A percentile compares a stretch with the other conserved stretches of the same genome.
Evolutionary conservation across 1,140 invertebrate species (phyloP).

Genomic region (Trichonephila clavata): DNA sequence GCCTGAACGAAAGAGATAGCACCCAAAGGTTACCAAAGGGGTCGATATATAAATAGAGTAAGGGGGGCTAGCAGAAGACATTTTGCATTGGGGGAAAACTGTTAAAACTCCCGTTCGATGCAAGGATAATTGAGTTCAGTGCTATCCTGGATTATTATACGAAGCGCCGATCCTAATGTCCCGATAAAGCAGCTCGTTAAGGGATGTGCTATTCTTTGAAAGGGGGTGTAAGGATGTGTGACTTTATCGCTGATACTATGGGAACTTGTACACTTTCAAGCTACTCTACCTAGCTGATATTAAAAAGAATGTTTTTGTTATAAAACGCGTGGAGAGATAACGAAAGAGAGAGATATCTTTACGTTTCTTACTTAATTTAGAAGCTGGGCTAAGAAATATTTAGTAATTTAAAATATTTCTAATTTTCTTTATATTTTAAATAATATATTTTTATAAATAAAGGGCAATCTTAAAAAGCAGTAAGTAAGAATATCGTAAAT

Average conservation of each 20-base stretch:
- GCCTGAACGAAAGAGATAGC: slow-evolving; percentile 33
- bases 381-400: no score
- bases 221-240: background rate
- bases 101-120: slow-evolving; percentile 58
- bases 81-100: slow-evolving; percentile 49
- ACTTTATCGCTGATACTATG: background rate
- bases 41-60: slow-evolving; percentile 47
- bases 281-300: no score
- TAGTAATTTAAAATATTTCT: no score
- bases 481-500: no score
- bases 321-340: no score
- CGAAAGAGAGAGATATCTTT: no score
- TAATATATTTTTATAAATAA: no score
- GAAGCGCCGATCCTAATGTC: slow-evolving; percentile 57
- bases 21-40: background rate
- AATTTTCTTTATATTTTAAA: no score
- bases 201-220: slow-evolving; percentile 33
- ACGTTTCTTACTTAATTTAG: no score
- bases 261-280: background rate
- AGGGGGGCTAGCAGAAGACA: background rate
- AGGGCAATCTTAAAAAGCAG: no score
- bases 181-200: slow-evolving; percentile 69
- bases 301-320: no score
- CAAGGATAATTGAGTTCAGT: slow-evolving; percentile 65
- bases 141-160: slow-evolving; percentile 63